Evolutionary conservation across 2,113 vertebrate genomes (phyloP), one percentile per base, ranked within the genome.

Genomic region (Pao palembangensis): DNA sequence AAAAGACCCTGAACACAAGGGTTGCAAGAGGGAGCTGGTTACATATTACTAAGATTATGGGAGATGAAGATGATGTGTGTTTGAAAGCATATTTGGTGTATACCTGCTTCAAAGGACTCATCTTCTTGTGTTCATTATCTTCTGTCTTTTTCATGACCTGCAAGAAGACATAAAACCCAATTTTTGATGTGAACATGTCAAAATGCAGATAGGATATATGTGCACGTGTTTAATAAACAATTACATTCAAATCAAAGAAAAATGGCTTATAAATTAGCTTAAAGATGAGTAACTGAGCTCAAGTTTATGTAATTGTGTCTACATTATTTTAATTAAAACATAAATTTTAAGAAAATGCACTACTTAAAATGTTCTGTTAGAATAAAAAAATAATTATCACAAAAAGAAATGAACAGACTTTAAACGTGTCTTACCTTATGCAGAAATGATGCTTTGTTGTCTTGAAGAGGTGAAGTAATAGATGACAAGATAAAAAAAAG

Each of bases 21-120:
- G 21, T 60, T 56, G 49, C 43, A 51, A 48, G 16, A 15, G 58
- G 34, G 8, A 38, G 8, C 11, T 38, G 34, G 34, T 8, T 38
- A 38, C 34, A 12, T 38, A 38, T 8, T 66, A 50, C 28, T 51
- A 76, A 73, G 67, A 64, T 55, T 2, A 58, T 65, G 58, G 70
- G 64, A 69, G 61, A 73, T 11, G 60, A 47, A 69, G 58, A 71
- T 63, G 59, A 38, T 11, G 34, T 12, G 34, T 38, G 34, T 38
- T 80, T 83, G 50, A 84, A 53, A 69, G 54, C 66, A 71, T 67
- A 53, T 72, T 20, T 58, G 63, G 42, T 71, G 64, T 82, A 80
- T 89, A 89, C 86, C 88, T 89, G 86, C 68, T 78, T 79, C 48
- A 83, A 61, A 78, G 42, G 31, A 60, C 47, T 73, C 73, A 70